Base-by-base conservation (phyloP, 2,797 vertebrate species). In the Forpus xanthops region DNA sequence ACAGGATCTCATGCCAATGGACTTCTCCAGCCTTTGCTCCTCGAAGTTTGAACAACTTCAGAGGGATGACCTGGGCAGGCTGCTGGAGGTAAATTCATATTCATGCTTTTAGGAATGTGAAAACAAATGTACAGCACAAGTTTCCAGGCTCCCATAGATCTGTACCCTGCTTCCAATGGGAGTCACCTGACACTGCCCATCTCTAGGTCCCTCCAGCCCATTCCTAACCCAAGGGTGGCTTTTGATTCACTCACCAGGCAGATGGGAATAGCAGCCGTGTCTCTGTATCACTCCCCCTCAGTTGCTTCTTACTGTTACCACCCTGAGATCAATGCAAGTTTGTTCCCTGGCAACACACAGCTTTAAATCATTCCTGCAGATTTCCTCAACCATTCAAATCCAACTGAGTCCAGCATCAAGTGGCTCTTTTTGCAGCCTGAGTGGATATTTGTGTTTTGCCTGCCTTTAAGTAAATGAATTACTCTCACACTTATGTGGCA, bases 281-380 rank as follows among this genome's bases (percentile, higher is more conserved):
- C 70, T 52, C 80, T 23, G 58, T 97, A 97, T 96, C 31, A 4
- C 88, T 94, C 71, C 60, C 68, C 28, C 62, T 92, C 64, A 17
- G 60, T 96, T 92, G 73, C 68, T 93, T 80, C 89, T 62, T 56
- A 6, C 49, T 62, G 12, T 50, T 70, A 60, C 74, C 85, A 95
- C 89, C 92, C 84, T 19, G 12, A 80, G 95, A 97, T 98, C 50
- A 24, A 98, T 17, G 33, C 21, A 45, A 95, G n/a, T 96, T 94
- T 91, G 97, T 96, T 96, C 97, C 97, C 94, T 91, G 92, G 97
- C 97, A 98, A 98, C 97, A 84, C 37, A 23, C 17, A 45, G 85
- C 93, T 96, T 84, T 74, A 96, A 96, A 88, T 56, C 65, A 72
- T 95, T 95, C 92, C 96, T 82, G 87, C 92, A 45, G 82, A 96